phyloP scores from a whole-genome alignment of 2,888 invertebrate species.

The Caenorhabditis macrosperma region DNA sequence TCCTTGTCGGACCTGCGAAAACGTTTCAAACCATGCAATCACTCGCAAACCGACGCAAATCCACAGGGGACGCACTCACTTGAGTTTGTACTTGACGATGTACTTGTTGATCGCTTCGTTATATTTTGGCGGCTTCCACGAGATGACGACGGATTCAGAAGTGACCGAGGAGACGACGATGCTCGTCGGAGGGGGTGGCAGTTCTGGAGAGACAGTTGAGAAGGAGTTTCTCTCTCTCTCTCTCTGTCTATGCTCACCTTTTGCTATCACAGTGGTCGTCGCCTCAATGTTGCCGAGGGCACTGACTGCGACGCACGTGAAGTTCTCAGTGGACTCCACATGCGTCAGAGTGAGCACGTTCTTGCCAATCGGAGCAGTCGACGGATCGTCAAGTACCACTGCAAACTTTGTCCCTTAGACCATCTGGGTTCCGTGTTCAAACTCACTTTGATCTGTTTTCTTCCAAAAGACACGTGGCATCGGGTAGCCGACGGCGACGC shows the following conservation, averaged over 20 bases:
- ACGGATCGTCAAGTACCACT: conserved; percentile 72
- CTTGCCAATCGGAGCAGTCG: conserved; percentile 83
- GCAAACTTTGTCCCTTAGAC: conserved; percentile 15
- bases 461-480: conserved; percentile 93
- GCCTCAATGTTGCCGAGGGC: conserved; percentile 93
- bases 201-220: conserved; percentile 84
- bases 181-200: conserved; percentile 92
- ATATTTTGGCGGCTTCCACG: conserved; percentile 91
- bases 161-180: conserved; percentile 94
- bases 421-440: not conserved
- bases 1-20: conserved; percentile 28
- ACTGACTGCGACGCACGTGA: conserved; percentile 96
- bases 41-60: conserved; percentile 17
- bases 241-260: conserved; percentile 87
- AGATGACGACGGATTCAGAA: conserved; percentile 91
- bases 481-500: conserved; percentile 97
- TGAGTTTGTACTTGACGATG: conserved; percentile 96
- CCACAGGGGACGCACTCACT: conserved; percentile 85
- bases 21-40: conserved; percentile 46
- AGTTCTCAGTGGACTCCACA: conserved; percentile 92
- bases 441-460: conserved; percentile 63
- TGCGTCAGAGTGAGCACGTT: conserved; percentile 91
- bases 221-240: not conserved
- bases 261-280: conserved; percentile 90
- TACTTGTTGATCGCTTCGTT: conserved; percentile 90